These are phyloP conservation scores for Tachina fera DNA, from an alignment of 2,888 invertebrate genomes.

Conservation along the genomic window DNA sequence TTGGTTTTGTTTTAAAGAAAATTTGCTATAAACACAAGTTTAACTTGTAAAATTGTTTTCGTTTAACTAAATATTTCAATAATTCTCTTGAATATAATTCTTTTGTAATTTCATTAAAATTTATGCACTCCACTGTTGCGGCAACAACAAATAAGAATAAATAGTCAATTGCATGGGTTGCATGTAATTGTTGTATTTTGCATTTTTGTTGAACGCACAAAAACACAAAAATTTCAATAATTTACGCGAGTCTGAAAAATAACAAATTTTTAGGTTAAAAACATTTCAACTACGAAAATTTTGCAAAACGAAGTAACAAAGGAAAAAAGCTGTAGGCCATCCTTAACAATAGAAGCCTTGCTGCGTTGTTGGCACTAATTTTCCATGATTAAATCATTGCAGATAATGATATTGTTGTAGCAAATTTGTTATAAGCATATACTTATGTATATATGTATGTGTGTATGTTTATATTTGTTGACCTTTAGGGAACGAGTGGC, in stretches of 20 bases:
- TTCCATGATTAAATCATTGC: conserved; percentile 54
- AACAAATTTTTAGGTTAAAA: conserved; percentile 56
- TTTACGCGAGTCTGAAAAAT: conserved; percentile 65
- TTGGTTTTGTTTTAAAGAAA: too few relatives aligned
- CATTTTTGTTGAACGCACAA: conserved; percentile 37
- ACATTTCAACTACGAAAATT: conserved; percentile 42
- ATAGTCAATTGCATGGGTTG: neutral
- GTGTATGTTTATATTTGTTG: too few relatives aligned
- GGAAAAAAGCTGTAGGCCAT: neutral
- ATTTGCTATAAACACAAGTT: too few relatives aligned
- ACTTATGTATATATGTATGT: too few relatives aligned
- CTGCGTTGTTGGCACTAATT: conserved; percentile 28
- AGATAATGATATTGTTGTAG: conserved; percentile 19
- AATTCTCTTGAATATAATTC: too few relatives aligned
- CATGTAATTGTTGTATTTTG: conserved; percentile 26
- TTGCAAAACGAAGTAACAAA: neutral
- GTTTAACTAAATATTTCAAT: too few relatives aligned
- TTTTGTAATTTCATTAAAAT: too few relatives aligned
- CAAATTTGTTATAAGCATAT: conserved; percentile 16
- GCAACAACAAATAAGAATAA: too few relatives aligned
- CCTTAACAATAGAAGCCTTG: neutral
- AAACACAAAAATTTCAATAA: conserved; percentile 68
- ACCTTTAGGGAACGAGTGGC: neutral
- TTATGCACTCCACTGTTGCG: too few relatives aligned
- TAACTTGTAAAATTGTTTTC: too few relatives aligned